Evolutionary conservation across 2,797 vertebrate genomes (phyloP), one percentile per base, ranked within the genome.

Genomic region (Propithecus perrieri): DNA sequence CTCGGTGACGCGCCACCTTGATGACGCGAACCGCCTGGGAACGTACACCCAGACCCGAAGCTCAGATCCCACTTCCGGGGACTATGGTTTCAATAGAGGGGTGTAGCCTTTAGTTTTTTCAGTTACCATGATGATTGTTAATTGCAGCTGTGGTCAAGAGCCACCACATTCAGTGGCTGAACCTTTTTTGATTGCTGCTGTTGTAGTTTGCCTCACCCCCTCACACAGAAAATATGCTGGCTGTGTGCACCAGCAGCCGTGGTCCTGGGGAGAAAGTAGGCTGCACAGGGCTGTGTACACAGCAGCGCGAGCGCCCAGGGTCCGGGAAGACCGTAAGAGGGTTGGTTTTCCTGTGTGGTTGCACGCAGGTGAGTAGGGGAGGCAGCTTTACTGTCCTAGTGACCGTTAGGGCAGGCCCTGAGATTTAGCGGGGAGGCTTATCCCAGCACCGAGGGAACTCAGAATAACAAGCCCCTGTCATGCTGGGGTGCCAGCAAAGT

Each of bases 201-300:
- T 28, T 7, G 57, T n/a, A 11, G 53, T 7, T 11, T 53, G 6
- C 30, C 28, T 48, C 2, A 26, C 5, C 22, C 7, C 30, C 17
- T 30, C 2, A 24, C 13, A 3, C 3, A n/a, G 59, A 18, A 33
- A 2, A 9, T 0, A 0, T 9, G n/a, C 24, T 22, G 81, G 55
- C 26, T 5, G 2, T 22, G 12, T 7, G 2, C 38, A 2, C 24
- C 35, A 2, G 22, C 1, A 24, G 55, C 28, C 15, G 35, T 12
- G 28, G 50, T 63, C 50, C 43, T 3, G 5, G 48, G n/a, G 61
- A 20, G 24, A 28, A 48, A 10, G 48, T 26, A 13, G 79, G 35
- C 43, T 8, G 0, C 13, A 1, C 61, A 4, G 0, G 5, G 7
- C 0, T 0, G 0, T 2, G 3, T 8, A 18, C 3, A 0, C 4